Evolutionary conservation across 2,113 vertebrate species (phyloP), one percentile per base, ranked within the genome.

Genomic region (Leiothrix lutea): DNA sequence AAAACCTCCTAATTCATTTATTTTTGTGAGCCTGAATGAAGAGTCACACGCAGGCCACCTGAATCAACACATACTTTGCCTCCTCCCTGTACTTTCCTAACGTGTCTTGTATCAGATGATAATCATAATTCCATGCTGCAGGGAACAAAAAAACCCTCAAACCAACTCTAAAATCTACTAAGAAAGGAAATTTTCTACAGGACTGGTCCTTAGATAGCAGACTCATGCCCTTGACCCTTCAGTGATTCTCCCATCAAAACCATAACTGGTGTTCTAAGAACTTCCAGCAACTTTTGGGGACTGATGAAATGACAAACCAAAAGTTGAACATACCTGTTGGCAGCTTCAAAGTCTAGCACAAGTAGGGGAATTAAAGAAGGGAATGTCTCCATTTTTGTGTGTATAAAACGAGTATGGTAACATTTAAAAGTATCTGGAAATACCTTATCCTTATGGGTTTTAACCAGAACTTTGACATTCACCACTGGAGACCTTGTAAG

Each of bases 381-480:
- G 24, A n/a, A 72, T 38, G 4, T 29, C 47, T 70, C 42, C 4
- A 35, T 25, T 28, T 56, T 10, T 26, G 5, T 31, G 5, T 31
- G 20, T 17, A 12, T 19, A 35, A 66, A 78, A 33, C 14, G 5
- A 24, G 5, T 8, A 29, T 24, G n/a, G 6, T 53, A 29, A 28
- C 53, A 42, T 58, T 54, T 6, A 5, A 66, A 85, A 54, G 3
- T 48, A 77, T 53, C 50, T 88, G 31, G 50, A 97, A 92, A 89
- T 86, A 66, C 20, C 88, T 97, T 80, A 65, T 47, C 89, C 22
- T 88, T 60, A 65, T 75, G 74, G 14, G 26, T 95, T 97, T 94
- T 88, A 95, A 88, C n/a, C 45, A 95, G 92, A 75, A 75, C 51
- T 53, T 51, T 72, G 92, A 78, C 73, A 89, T 69, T 66, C 67